A percentile compares a stretch with the other conserved stretches of the same genome.
These are phyloP conservation scores for Platerodrilus igneus DNA, from an alignment of 2,888 invertebrate genomes.

Conservation along the genomic window DNA sequence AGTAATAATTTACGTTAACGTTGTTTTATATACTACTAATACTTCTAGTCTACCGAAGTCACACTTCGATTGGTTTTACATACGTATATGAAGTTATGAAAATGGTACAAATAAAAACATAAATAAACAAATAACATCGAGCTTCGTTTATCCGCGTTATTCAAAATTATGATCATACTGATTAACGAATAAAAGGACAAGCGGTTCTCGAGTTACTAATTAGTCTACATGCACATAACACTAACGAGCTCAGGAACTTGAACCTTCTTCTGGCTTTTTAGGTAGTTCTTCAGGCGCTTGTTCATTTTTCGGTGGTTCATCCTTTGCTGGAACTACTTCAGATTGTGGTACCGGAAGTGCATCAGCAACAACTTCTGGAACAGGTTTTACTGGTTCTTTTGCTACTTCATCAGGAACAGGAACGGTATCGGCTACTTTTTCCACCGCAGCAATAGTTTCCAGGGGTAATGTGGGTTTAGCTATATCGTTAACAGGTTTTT, in stretches of 20 bases:
- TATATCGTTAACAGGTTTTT: slow-evolving; percentile 2
- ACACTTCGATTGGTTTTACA: no score
- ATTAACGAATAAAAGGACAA: slow-evolving; percentile 42
- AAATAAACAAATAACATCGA: no score
- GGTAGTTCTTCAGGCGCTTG: slow-evolving; percentile 26
- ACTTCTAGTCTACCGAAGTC: no score
- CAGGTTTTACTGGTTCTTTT: slow-evolving; percentile 6
- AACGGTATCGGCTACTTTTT: not conserved
- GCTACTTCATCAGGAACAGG: slow-evolving; percentile 5
- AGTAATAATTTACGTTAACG: no score
- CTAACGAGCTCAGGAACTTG: slow-evolving; percentile 40
- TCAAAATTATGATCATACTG: slow-evolving; percentile 37
- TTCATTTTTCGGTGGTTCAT: slow-evolving; percentile 19
- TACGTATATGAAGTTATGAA: no score
- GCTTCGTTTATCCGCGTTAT: slow-evolving; percentile 42
- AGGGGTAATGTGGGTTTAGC: not conserved
- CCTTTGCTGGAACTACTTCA: slow-evolving; percentile 10
- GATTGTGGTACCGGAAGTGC: slow-evolving; percentile 18
- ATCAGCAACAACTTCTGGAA: slow-evolving; percentile 18
- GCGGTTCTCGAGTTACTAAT: slow-evolving; percentile 36
- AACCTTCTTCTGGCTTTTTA: slow-evolving; percentile 33
- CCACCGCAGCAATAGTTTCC: not conserved
- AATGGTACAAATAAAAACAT: no score
- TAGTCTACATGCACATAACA: slow-evolving; percentile 15
- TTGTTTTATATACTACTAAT: no score